Conservation (phyloP, 2,113 vertebrate genomes). For the Heptranchias perlo region DNA sequence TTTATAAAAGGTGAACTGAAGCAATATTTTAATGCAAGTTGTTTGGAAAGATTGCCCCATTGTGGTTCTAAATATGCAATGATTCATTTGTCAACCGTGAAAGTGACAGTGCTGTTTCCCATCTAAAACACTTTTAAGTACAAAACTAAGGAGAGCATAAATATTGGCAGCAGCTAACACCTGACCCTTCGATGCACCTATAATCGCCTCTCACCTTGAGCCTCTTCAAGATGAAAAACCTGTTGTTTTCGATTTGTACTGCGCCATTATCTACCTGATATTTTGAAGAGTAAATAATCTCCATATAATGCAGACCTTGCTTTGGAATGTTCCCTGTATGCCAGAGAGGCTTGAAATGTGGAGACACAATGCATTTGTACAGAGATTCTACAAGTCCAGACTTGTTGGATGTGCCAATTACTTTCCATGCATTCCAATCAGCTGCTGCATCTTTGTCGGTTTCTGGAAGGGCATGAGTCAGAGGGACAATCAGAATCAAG, state of each 20-base stretch:
- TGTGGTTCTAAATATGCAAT: neutral
- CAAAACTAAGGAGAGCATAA: neutral
- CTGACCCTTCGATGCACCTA: neutral
- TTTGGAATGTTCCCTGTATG: neutral
- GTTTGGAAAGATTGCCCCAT: conserved; percentile 15
- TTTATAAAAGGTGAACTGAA: neutral
- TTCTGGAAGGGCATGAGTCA: neutral
- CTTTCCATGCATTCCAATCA: neutral
- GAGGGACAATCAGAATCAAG: neutral
- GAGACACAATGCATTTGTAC: neutral
- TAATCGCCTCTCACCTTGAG: neutral
- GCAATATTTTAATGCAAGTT: neutral
- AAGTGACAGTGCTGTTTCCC: neutral
- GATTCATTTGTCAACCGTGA: neutral
- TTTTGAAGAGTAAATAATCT: neutral
- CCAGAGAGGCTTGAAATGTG: neutral
- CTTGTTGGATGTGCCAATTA: conserved; percentile 12
- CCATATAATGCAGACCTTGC: neutral
- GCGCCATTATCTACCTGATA: neutral
- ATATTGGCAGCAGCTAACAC: neutral
- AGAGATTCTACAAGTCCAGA: neutral
- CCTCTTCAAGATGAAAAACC: neutral
- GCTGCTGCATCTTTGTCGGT: neutral
- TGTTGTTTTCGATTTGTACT: neutral
- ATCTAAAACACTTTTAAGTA: neutral